Evolutionary conservation across 1,140 invertebrate genomes (phyloP).

Genomic region (Micrasema longulum): DNA sequence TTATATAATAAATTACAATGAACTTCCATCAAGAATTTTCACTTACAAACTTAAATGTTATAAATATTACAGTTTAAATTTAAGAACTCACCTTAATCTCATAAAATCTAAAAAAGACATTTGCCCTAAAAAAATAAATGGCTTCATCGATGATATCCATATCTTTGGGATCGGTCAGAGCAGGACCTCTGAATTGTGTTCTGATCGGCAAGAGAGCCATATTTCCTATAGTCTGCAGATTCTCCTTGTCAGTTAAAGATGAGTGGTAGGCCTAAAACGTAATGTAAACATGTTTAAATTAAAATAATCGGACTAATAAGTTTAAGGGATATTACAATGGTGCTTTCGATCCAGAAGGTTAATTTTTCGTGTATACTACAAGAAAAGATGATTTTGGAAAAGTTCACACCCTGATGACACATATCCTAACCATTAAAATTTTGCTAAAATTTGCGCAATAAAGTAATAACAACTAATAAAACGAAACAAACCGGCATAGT

Average conservation of each 20-base stretch:
- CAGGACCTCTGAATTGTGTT: constrained; percentile 90
- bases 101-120: constrained; percentile 99
- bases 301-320: not conserved
- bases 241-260: constrained; percentile 78
- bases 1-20: too few species aligned
- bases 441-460: not conserved
- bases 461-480: not conserved
- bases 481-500: constrained; percentile 27
- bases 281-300: too few species aligned
- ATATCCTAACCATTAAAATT: constrained; percentile 31
- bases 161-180: constrained; percentile 77
- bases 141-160: constrained; percentile 98
- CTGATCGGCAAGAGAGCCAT: constrained; percentile 90
- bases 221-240: constrained; percentile 82
- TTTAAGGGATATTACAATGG: not conserved
- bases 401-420: constrained; percentile 36
- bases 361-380: not conserved
- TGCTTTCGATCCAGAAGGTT: not conserved
- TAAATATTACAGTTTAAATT: too few species aligned
- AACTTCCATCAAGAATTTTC: too few species aligned
- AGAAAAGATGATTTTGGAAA: not conserved
- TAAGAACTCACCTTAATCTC: constrained; percentile 96
- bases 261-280: constrained; percentile 95
- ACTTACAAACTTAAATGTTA: too few species aligned
- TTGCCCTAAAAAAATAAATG: constrained; percentile 97